Conservation (phyloP, 2,797 vertebrate genomes). For the Malurus splendens region DNA sequence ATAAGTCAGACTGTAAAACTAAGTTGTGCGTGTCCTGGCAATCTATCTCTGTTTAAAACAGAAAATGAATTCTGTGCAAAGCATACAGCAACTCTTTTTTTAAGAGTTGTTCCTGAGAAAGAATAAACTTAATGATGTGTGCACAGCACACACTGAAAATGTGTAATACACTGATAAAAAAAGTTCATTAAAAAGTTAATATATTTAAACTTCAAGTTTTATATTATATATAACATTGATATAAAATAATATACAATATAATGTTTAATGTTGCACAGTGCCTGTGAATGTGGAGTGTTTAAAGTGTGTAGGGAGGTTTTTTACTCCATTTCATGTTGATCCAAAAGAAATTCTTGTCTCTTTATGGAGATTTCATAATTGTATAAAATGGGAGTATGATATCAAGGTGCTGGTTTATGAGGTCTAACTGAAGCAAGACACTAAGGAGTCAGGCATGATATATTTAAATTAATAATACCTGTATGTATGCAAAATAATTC, state of each 20-base stretch:
- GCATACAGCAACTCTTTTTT: neutral
- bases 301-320: neutral
- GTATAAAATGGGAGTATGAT: neutral
- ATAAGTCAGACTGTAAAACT: neutral
- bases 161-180: neutral
- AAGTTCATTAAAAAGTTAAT: neutral
- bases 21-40: conserved; percentile 6
- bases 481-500: neutral
- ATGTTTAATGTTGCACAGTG: neutral
- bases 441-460: neutral
- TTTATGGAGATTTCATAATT: neutral
- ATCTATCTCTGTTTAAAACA: neutral
- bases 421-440: neutral
- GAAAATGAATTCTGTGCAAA: neutral
- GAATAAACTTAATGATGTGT: neutral
- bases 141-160: neutral
- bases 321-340: neutral
- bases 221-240: neutral
- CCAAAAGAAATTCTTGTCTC: neutral
- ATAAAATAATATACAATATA: neutral
- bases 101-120: neutral
- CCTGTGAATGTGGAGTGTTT: neutral
- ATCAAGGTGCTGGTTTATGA: neutral
- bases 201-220: neutral
- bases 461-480: neutral